Percentiles rank a stretch among this genome's conserved stretches.
phyloP scores from a whole-genome alignment of 2,888 invertebrate species.

The Cephus sareptanus region DNA sequence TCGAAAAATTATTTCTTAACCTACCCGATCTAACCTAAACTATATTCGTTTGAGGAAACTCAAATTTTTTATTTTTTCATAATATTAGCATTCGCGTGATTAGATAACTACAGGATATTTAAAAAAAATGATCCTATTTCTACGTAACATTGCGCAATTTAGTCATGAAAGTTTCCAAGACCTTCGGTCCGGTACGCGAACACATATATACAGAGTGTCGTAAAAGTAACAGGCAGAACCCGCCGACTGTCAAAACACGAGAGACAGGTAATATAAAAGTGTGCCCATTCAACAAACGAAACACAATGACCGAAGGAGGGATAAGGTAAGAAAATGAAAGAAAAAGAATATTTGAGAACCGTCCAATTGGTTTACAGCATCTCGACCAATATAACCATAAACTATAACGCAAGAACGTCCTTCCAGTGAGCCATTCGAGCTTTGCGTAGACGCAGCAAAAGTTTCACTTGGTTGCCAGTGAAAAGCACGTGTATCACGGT shows the following conservation, averaged over 20 bases:
- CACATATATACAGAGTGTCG: conserved; percentile 18
- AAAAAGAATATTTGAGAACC: neutral
- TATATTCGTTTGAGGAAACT: neutral
- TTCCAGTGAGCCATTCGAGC: neutral
- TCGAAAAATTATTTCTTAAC: neutral
- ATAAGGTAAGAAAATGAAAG: neutral
- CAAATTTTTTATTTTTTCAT: neutral
- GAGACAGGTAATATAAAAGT: conserved; percentile 34
- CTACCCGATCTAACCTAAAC: neutral
- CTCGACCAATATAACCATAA: conserved; percentile 49
- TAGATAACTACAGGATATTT: neutral
- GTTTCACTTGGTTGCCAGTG: neutral
- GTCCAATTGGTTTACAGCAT: conserved; percentile 49
- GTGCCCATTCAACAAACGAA: conserved; percentile 25
- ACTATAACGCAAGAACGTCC: conserved; percentile 28
- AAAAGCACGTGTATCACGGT: too few relatives aligned
- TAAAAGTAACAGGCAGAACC: conserved; percentile 60
- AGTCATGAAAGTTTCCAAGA: neutral
- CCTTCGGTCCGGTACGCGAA: neutral
- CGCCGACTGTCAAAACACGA: conserved; percentile 61
- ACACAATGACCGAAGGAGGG: conserved; percentile 28
- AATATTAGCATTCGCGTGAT: neutral
- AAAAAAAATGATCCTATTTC: neutral
- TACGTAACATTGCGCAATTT: neutral
- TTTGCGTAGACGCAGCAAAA: neutral